A percentile compares a stretch with the other conserved stretches of the same genome.
These are phyloP conservation scores for Sorex araneus DNA, from an alignment of 2,113 vertebrate species.

Conservation along the genomic window DNA sequence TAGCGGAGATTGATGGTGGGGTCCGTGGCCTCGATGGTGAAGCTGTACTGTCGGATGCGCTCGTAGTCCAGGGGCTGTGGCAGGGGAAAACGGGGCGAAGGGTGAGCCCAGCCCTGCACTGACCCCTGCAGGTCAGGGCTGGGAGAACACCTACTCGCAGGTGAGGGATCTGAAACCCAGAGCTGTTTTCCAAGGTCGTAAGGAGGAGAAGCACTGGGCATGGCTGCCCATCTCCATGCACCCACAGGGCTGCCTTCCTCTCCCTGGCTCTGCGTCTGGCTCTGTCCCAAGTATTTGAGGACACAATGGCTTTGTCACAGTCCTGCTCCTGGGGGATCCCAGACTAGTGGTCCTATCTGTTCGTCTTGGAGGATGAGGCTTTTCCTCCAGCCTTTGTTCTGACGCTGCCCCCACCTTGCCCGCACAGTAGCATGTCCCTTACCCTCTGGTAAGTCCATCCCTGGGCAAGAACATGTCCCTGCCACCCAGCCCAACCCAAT, in stretches of 20 bases:
- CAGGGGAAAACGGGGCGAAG: background rate
- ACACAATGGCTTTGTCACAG: background rate
- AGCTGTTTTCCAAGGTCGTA: background rate
- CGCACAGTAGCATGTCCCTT: background rate
- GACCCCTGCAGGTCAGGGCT: background rate
- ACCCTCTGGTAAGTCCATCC: background rate
- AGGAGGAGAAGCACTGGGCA: background rate
- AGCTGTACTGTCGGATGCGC: conserved; percentile 84
- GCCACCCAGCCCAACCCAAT: background rate
- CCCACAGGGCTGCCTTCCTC: background rate
- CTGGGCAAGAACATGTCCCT: background rate
- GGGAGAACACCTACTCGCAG: background rate
- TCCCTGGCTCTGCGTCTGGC: background rate
- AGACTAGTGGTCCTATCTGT: background rate
- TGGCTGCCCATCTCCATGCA: background rate
- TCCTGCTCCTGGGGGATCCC: background rate
- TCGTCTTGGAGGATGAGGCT: background rate
- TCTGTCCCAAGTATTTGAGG: background rate
- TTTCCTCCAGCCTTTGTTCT: background rate
- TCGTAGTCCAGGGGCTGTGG: conserved; percentile 95
- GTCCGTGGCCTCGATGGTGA: conserved; percentile 89
- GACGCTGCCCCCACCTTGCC: background rate
- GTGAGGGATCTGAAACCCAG: background rate
- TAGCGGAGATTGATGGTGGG: conserved; percentile 86
- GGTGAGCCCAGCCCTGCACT: no score